Conservation (phyloP, 2,113 vertebrate species). For the Dicentrarchus labrax region DNA sequence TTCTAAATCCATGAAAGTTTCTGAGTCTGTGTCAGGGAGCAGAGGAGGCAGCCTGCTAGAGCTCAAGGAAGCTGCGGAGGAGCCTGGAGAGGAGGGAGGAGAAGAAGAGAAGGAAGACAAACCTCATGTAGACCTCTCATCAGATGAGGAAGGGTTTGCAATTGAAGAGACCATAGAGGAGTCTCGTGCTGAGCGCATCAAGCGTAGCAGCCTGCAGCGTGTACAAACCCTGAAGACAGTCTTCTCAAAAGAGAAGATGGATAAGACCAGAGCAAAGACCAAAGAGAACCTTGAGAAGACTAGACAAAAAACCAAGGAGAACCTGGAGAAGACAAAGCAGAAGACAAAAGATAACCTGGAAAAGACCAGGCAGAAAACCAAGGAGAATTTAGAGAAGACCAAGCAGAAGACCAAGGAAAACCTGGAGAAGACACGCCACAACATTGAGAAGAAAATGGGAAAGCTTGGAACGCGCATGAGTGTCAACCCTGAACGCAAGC, state of each 20-base stretch:
- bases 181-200: slow-evolving; percentile 94
- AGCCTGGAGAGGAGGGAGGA: slow-evolving; percentile 66
- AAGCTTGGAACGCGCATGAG: slow-evolving; percentile 94
- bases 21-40: slow-evolving; percentile 85
- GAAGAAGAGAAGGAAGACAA: slow-evolving; percentile 83
- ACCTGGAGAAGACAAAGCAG: slow-evolving; percentile 88
- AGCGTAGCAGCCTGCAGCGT: slow-evolving; percentile 93
- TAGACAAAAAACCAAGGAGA: slow-evolving; percentile 90
- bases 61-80: slow-evolving; percentile 73
- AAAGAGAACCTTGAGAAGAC: slow-evolving; percentile 94
- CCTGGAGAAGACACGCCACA: slow-evolving; percentile 92
- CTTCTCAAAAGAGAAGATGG: slow-evolving; percentile 96
- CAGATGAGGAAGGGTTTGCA: slow-evolving; percentile 94
- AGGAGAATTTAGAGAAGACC: slow-evolving; percentile 93
- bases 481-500: slow-evolving; percentile 91
- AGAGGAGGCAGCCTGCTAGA: slow-evolving; percentile 77
- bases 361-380: slow-evolving; percentile 90
- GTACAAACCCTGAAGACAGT: slow-evolving; percentile 96
- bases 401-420: slow-evolving; percentile 90
- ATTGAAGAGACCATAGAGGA: slow-evolving; percentile 93
- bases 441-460: slow-evolving; percentile 97
- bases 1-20: slow-evolving; percentile 90
- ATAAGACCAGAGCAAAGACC: slow-evolving; percentile 89
- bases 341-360: slow-evolving; percentile 94
- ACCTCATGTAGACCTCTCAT: slow-evolving; percentile 90